Evolutionary conservation across 37 sponge, comb jelly and placozoan species (phyloP).

Genomic region (Cliona cf. orientalis): DNA sequence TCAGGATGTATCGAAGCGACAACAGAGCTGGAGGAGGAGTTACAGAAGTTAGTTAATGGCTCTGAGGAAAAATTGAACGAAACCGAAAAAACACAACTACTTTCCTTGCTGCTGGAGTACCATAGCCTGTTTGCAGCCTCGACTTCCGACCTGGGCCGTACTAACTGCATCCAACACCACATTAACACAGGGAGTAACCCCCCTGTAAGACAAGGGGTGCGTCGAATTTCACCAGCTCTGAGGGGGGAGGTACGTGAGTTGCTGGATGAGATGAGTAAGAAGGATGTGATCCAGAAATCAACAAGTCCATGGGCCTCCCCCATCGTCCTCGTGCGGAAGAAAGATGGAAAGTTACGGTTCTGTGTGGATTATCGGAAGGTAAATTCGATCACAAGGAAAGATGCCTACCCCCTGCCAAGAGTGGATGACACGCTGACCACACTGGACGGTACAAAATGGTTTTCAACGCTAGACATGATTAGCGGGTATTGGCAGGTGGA

Average conservation of each 20-base stretch:
- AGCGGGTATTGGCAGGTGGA: too few relatives aligned
- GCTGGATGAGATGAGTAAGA: background rate
- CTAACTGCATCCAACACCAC: conserved; percentile 6
- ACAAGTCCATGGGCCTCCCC: conserved; percentile 27
- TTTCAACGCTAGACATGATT: too few relatives aligned
- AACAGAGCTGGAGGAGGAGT: background rate
- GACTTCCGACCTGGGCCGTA: background rate
- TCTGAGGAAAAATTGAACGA: background rate
- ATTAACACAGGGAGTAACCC: conserved; percentile 6
- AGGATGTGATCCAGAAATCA: conserved; percentile 3
- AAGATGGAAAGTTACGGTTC: too few relatives aligned
- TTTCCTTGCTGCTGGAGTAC: background rate
- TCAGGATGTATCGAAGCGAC: background rate
- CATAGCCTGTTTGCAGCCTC: conserved; percentile 20
- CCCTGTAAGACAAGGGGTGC: conserved; percentile 9
- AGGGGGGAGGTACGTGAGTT: background rate
- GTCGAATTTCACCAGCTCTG: conserved; percentile 1
- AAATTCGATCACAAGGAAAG: too few relatives aligned
- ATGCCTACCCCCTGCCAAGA: too few relatives aligned
- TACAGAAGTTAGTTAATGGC: background rate
- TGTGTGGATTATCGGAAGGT: too few relatives aligned
- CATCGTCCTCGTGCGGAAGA: conserved; percentile 9
- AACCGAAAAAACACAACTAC: background rate
- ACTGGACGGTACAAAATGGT: too few relatives aligned
- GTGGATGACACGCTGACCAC: too few relatives aligned